Conservation (phyloP, 1,140 invertebrate species). For the Acromyrmex echinatior region DNA sequence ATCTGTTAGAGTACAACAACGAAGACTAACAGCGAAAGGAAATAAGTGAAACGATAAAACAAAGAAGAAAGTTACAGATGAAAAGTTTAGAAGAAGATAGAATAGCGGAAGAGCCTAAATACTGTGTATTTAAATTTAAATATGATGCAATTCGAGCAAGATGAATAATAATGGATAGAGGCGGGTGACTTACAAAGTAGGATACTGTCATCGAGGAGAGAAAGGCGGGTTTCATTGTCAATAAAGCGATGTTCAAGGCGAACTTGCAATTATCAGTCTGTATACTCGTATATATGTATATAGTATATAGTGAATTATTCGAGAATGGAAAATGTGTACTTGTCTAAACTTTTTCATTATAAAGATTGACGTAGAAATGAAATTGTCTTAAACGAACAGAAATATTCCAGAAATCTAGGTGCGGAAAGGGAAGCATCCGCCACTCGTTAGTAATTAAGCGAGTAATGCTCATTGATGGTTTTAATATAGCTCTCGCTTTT, state of each 20-base stretch:
- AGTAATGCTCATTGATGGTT: constrained; percentile 38
- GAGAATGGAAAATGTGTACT: neutral
- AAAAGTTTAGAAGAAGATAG: neutral
- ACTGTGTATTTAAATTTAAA: constrained; percentile 82
- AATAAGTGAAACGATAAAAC: constrained; percentile 63
- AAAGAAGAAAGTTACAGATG: constrained; percentile 65
- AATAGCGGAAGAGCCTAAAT: constrained; percentile 48
- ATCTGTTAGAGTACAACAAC: constrained; percentile 41
- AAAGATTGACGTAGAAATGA: neutral
- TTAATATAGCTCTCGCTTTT: constrained; percentile 50
- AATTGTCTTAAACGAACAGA: neutral
- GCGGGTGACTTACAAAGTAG: constrained; percentile 30
- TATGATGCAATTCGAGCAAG: constrained; percentile 83
- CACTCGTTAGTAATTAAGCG: constrained; percentile 28
- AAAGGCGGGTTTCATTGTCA: constrained; percentile 60
- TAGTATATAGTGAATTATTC: neutral
- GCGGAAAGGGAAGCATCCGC: constrained; percentile 1
- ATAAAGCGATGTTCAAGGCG: constrained; percentile 29
- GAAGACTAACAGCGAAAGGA: constrained; percentile 63
- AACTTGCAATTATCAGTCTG: neutral
- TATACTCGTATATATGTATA: too few species aligned
- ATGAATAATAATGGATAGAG: constrained; percentile 81
- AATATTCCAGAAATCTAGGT: constrained; percentile 2
- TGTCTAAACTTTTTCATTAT: neutral
- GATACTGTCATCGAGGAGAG: constrained; percentile 14